These are phyloP conservation scores for Hydropsyche tenuis DNA, from an alignment of 1,140 invertebrate species.

Conservation along the genomic window DNA sequence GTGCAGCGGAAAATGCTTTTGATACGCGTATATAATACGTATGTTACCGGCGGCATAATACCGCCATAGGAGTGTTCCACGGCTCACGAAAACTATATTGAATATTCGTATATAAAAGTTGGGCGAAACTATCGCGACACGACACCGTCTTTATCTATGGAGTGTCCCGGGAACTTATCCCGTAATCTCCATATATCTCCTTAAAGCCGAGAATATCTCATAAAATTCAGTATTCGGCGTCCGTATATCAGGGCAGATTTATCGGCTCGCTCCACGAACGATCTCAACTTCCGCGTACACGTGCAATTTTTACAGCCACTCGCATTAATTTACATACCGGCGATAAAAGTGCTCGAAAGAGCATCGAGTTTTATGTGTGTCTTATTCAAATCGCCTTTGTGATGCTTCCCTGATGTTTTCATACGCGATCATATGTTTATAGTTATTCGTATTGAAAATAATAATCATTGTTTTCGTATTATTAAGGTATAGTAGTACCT, in stretches of 20 bases:
- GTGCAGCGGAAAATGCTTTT: constrained; percentile 27
- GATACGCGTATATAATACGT: neutral
- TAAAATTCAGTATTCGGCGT: constrained; percentile 29
- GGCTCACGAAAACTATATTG: neutral
- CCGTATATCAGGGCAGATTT: constrained; percentile 22
- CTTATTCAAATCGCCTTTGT: too few relatives aligned
- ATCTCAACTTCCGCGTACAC: constrained; percentile 21
- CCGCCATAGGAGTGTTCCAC: too few relatives aligned
- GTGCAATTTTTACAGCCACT: constrained; percentile 21
- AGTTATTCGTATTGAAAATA: too few relatives aligned
- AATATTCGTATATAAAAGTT: constrained; percentile 28
- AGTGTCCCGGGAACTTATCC: constrained; percentile 24
- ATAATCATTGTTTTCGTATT: too few relatives aligned
- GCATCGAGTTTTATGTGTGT: too few relatives aligned
- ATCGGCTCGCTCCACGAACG: constrained; percentile 21
- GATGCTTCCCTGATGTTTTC: too few relatives aligned
- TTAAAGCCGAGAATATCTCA: constrained; percentile 20
- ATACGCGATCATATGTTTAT: too few relatives aligned
- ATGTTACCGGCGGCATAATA: too few relatives aligned
- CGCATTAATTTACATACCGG: constrained; percentile 20
- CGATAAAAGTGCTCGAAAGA: too few relatives aligned
- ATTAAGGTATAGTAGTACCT: too few relatives aligned
- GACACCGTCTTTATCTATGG: constrained; percentile 22
- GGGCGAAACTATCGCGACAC: constrained; percentile 9
- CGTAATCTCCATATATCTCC: constrained; percentile 23